These are phyloP conservation scores for Mola mola DNA, from an alignment of 2,113 vertebrate genomes.

Conservation along the genomic window DNA sequence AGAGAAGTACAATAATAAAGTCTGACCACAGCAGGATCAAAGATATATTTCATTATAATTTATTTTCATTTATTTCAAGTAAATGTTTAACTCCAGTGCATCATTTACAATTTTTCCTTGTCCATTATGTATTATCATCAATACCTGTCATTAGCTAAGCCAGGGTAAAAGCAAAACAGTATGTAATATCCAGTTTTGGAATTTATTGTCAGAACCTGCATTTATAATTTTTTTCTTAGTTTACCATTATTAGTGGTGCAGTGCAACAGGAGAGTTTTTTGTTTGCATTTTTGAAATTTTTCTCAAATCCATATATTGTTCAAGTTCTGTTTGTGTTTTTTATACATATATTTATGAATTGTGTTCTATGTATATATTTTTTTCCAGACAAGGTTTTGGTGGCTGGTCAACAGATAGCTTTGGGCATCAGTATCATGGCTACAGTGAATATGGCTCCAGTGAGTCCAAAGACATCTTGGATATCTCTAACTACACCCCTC, in stretches of 20 bases:
- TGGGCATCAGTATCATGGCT: constrained; percentile 89
- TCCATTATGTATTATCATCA: constrained; percentile 16
- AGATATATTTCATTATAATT: not conserved
- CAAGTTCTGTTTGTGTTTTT: constrained; percentile 13
- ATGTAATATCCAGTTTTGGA: not conserved
- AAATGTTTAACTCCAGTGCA: no score
- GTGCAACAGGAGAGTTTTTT: not conserved
- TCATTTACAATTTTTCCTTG: constrained; percentile 17
- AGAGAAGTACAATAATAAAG: not conserved
- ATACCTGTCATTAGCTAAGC: constrained; percentile 7
- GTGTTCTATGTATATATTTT: constrained; percentile 14
- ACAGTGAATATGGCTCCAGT: constrained; percentile 90
- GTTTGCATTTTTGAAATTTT: not conserved
- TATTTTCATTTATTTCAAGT: not conserved
- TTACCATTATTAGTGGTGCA: not conserved
- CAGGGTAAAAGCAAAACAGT: not conserved
- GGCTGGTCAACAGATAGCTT: constrained; percentile 91
- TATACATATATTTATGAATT: constrained; percentile 11
- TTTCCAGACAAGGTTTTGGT: constrained; percentile 83
- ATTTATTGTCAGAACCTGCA: constrained; percentile 3
- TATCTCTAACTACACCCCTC: constrained; percentile 98
- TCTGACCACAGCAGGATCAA: constrained; percentile 6
- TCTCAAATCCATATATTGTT: not conserved
- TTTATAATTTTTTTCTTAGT: not conserved
- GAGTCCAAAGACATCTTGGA: constrained; percentile 98